phyloP scores from a whole-genome alignment of 2,797 vertebrate genomes.

The Apogon talboti region DNA sequence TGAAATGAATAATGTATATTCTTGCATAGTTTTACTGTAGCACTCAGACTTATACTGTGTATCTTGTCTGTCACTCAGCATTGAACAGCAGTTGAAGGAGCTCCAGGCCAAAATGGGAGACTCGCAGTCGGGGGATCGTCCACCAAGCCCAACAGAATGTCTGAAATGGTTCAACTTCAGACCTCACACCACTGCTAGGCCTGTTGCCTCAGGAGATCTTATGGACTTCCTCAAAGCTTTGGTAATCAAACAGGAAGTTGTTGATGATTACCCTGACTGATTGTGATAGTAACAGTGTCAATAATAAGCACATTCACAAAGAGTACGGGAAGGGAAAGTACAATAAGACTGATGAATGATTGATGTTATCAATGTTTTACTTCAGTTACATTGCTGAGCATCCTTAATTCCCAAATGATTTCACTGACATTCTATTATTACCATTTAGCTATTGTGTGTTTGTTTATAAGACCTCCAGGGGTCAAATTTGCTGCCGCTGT shows the following conservation, averaged over 20 bases:
- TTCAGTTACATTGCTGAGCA: background rate
- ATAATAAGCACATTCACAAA: background rate
- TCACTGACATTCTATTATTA: background rate
- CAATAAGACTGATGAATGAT: constrained; percentile 8
- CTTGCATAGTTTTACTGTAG: background rate
- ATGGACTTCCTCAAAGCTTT: constrained; percentile 89
- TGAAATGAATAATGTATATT: background rate
- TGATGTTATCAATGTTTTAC: background rate
- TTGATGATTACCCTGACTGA: background rate
- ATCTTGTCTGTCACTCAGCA: constrained; percentile 76
- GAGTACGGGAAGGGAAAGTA: constrained; percentile 8
- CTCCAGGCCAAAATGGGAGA: constrained; percentile 88
- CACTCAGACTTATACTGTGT: constrained; percentile 4
- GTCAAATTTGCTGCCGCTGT: background rate
- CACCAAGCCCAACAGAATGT: constrained; percentile 85
- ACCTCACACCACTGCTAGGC: constrained; percentile 72
- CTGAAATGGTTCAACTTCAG: constrained; percentile 87
- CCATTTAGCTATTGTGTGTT: constrained; percentile 15
- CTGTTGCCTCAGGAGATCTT: constrained; percentile 83
- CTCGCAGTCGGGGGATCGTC: constrained; percentile 74
- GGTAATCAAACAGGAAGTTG: constrained; percentile 79
- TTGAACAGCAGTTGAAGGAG: constrained; percentile 89
- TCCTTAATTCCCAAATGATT: constrained; percentile 21
- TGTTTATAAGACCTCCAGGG: constrained; percentile 15
- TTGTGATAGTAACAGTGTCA: background rate